These are phyloP conservation scores for Botrylloides violaceus DNA, from an alignment of 23 tunicate genomes.

Conservation along the genomic window DNA sequence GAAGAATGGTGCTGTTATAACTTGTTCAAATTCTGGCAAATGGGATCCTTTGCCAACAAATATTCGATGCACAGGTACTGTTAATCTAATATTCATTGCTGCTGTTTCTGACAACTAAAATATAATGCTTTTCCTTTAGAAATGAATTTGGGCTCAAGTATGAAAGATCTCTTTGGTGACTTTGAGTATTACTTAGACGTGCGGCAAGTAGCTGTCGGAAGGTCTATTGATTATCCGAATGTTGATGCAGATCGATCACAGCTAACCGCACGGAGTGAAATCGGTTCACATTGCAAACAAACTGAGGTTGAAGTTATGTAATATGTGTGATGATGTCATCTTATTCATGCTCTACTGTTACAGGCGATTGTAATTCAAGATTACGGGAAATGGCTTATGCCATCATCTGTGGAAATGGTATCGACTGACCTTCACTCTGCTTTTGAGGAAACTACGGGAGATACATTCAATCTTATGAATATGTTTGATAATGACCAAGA, in stretches of 20 bases:
- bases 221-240: too few species aligned
- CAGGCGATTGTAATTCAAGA: conserved; percentile 40
- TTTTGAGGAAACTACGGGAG: conserved; percentile 22
- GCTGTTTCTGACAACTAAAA: too few species aligned
- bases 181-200: neutral
- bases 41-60: conserved; percentile 35
- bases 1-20: neutral
- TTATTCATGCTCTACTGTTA: too few species aligned
- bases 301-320: conserved; percentile 1
- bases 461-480: conserved; percentile 27
- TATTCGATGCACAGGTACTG: conserved; percentile 36
- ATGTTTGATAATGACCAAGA: conserved; percentile 66
- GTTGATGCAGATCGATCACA: neutral
- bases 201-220: neutral
- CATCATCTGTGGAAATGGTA: conserved; percentile 17
- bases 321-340: too few species aligned
- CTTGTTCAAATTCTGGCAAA: conserved; percentile 37
- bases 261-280: neutral
- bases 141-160: neutral
- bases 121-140: neutral
- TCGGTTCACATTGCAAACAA: conserved; percentile 17
- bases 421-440: conserved; percentile 27
- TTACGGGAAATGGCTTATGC: conserved; percentile 58
- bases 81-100: neutral
- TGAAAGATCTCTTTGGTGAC: neutral